Base-by-base conservation (phyloP, 2,888 invertebrate genomes). In the Drosophila imparisetae region DNA sequence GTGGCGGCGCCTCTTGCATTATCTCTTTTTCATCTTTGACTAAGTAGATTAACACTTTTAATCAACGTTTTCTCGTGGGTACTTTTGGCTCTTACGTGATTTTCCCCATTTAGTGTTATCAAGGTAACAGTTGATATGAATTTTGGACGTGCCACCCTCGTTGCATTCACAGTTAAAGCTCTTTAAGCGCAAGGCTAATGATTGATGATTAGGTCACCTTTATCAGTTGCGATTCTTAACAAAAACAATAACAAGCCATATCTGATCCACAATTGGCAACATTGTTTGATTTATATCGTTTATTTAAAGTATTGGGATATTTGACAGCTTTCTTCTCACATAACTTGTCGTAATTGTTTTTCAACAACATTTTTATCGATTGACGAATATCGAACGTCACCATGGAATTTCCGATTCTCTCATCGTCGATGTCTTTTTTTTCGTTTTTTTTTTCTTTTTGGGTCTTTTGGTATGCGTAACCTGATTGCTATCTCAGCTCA, bases 371-470 rank as follows among this genome's bases (percentile, higher is more conserved):
- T 62, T 67, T 50, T 40, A 40, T 52, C 24, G 34, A 57, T 71
- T 75, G 71, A 76, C 45, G 36, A 58, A 61, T 64, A 24, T 27
- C 40, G 32, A 72, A 54, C 65, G 68, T 81, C 79, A 84, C 61
- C 66, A 21, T 75, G 82, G 85, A 87, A 87, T 88, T 83, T 83
- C 75, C 78, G 71, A 78, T 78, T 72, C 58, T 62, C 67, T 65
- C 58, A 66, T 71, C 58, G 72, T 49, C 42, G 40, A 50, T n/a
- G 40, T 71, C 50, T n/a, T 49, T 48, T 10, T 53, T 71, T 54
- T n/a, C 45, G 29, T 13, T 34, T 49, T 36, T 54, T 21, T 30
- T 50, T 30, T 11, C 0, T 4, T 24, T 45, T 34, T 24, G 27
- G 11, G 18, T 30, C 45, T 57, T 49, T 57, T 48, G 61, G 77